Conservation (phyloP, 1,140 invertebrate species). For the Wiebesia pumilae region DNA sequence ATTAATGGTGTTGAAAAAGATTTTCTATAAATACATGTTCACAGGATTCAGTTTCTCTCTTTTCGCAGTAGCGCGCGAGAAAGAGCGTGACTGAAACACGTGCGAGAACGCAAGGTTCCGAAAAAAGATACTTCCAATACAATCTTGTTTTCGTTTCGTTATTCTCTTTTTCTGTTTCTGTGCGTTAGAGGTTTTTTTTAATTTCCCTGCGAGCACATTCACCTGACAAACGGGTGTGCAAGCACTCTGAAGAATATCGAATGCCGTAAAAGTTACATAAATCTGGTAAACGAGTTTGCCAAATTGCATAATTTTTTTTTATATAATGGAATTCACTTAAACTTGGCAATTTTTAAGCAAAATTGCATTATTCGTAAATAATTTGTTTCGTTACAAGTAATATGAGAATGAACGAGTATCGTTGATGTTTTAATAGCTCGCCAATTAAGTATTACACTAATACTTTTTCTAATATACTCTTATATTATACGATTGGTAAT, state of each 20-base stretch:
- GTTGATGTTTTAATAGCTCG: neutral
- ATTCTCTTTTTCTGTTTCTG: neutral
- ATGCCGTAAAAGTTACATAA: slow-evolving; percentile 34
- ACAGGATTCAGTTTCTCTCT: neutral
- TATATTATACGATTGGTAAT: too few relatives aligned
- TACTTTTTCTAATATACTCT: too few relatives aligned
- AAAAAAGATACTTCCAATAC: neutral
- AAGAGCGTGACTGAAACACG: neutral
- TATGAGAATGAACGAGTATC: neutral
- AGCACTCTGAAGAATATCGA: neutral
- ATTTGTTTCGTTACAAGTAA: neutral
- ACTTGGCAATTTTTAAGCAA: neutral
- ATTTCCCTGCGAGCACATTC: slow-evolving; percentile 9
- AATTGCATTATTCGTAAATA: slow-evolving; percentile 17
- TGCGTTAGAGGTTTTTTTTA: slow-evolving; percentile 25
- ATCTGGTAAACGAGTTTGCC: slow-evolving; percentile 39
- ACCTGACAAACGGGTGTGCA: neutral
- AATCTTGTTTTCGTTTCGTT: neutral
- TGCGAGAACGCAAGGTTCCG: neutral
- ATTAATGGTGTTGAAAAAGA: neutral
- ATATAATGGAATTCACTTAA: slow-evolving; percentile 37
- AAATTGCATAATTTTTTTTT: slow-evolving; percentile 53
- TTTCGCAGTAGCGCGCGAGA: neutral
- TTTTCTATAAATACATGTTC: neutral
- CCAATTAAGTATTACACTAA: too few relatives aligned